phyloP scores from a whole-genome alignment of 2,888 invertebrate genomes.

The Eupithecia subumbrata region DNA sequence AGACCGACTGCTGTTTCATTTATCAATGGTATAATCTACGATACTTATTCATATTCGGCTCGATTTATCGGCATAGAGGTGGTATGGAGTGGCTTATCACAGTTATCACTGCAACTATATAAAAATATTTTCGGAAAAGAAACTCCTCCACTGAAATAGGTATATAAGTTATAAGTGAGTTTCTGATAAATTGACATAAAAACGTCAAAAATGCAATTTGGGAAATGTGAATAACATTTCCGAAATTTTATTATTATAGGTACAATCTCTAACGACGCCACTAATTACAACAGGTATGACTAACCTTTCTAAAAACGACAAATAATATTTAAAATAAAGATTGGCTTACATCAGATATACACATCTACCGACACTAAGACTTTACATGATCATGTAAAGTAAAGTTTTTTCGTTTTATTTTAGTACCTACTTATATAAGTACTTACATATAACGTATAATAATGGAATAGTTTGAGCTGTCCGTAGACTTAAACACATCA shows the following conservation, averaged over 20 bases:
- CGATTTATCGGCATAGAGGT: slow-evolving; percentile 60
- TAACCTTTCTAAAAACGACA: not conserved
- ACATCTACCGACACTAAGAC: not conserved
- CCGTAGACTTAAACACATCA: not conserved
- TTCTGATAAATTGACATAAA: not conserved
- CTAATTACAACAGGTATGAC: not conserved
- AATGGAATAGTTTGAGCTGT: not conserved
- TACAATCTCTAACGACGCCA: not conserved
- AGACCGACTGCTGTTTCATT: slow-evolving; percentile 73
- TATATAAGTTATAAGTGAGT: not conserved
- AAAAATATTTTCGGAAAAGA: not conserved
- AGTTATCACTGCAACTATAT: slow-evolving; percentile 32
- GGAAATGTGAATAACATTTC: too few relatives aligned
- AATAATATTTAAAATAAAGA: not conserved
- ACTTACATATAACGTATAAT: not conserved
- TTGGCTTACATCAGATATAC: not conserved
- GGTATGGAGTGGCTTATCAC: slow-evolving; percentile 55
- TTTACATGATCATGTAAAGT: too few relatives aligned
- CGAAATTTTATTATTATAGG: rapidly evolving
- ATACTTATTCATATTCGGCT: slow-evolving; percentile 76
- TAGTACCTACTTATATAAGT: not conserved
- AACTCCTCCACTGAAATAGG: not conserved
- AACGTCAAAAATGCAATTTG: not conserved
- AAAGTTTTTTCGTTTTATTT: too few relatives aligned
- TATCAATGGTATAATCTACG: slow-evolving; percentile 80